A percentile compares a stretch with the other conserved stretches of the same genome.
Evolutionary conservation across 2,113 vertebrate species (phyloP).

Genomic region (Salvator merianae): DNA sequence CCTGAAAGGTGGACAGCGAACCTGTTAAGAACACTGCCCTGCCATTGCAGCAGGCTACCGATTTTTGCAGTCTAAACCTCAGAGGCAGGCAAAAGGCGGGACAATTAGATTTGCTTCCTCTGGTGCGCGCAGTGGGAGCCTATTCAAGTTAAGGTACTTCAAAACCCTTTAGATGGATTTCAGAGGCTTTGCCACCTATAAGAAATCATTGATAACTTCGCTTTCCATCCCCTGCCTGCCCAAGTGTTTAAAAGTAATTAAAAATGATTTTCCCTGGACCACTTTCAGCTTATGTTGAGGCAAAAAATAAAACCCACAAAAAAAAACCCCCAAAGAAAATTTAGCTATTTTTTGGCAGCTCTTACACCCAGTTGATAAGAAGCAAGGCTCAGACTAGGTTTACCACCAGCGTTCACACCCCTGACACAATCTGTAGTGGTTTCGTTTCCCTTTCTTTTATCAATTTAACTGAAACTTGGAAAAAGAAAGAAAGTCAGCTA

Average conservation of each 20-base stretch:
- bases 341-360: no score
- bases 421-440: no score
- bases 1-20: not conserved
- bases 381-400: no score
- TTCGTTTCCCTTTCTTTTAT: no score
- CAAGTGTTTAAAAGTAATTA: slow-evolving; percentile 2
- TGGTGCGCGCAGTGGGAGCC: not conserved
- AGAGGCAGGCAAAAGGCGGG: not conserved
- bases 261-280: not conserved
- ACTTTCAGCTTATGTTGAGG: not conserved
- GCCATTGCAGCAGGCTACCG: not conserved
- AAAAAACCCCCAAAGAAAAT: no score
- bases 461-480: no score
- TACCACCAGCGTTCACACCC: no score
- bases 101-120: not conserved
- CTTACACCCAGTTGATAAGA: not conserved
- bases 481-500: no score
- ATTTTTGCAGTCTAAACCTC: not conserved
- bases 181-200: not conserved
- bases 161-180: not conserved
- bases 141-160: not conserved
- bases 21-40: not conserved
- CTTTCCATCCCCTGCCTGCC: not conserved
- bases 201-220: not conserved
- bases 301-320: no score